Evolutionary conservation across 2,888 invertebrate species (phyloP), one percentile per base, ranked within the genome.

Genomic region (Papilio protenor): DNA sequence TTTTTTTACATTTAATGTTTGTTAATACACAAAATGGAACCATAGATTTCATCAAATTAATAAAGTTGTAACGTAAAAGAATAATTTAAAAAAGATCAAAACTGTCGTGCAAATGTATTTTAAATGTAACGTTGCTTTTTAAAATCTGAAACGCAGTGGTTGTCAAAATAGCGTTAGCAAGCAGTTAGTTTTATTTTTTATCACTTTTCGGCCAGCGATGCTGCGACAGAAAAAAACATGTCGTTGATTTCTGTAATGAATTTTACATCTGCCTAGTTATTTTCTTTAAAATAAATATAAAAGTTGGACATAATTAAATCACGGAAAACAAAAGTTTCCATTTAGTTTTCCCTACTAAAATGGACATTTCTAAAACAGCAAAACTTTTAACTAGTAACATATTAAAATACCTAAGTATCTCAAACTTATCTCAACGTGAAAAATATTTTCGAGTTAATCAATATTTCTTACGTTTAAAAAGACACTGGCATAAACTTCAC

Each of bases 151-250:
- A 18, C 23, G 45, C 59, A 18, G 27, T 23, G 57, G 57, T 40
- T 76, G 70, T 76, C 70, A 59, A 70, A 70, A 71, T 59, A 76
- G 59, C 21, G 45, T 47, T 18, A 76, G n/a, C 21, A n/a, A 59
- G 55, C 23, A 16, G 47, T 71, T 45, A 49, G 73, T 73, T 57
- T 73, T 52, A 55, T 57, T 55, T 73, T 73, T 73, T 73, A 71
- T 49, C 33, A 66, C 40, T 66, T 11, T 23, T 40, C 33, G 16
- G 61, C 61, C 40, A n/a, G 11, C 40, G n/a, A 10, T 66, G 40
- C 66, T 66, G 66, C 66, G 11, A 27, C 4, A 18, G 1, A 59
- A 40, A 33, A 66, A 33, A 40, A 66, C 18, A 66, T 11, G 61
- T 33, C 3, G 33, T n/a, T 40, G 40, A 66, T n/a, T 66, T n/a